Evolutionary conservation across 1,140 invertebrate genomes (phyloP).

Genomic region (Samia ricini): DNA sequence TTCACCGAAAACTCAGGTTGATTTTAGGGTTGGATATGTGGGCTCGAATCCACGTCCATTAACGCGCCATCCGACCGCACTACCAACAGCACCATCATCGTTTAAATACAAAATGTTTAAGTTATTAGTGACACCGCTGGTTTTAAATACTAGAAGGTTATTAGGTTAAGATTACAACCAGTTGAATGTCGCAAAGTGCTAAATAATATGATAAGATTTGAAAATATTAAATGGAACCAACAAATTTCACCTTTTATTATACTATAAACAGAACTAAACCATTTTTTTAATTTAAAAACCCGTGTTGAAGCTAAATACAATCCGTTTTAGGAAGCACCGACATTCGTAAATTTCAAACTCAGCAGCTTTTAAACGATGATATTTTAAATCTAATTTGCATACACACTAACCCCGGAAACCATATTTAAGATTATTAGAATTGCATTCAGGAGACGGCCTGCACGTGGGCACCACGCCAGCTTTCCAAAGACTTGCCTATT

Average conservation of each 20-base stretch:
- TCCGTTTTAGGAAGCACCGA: background rate
- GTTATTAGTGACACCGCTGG: no score
- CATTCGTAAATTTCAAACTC: background rate
- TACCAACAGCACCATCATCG: no score
- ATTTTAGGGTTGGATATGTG: no score
- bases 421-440: slow-evolving; percentile 27
- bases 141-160: no score
- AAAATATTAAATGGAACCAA: no score
- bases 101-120: no score
- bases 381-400: background rate
- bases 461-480: slow-evolving; percentile 18
- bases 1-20: no score
- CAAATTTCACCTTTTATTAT: no score
- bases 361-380: background rate
- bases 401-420: background rate
- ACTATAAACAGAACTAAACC: no score
- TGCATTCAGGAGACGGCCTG: slow-evolving; percentile 7
- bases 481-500: slow-evolving; percentile 15
- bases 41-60: no score
- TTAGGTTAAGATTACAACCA: background rate
- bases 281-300: background rate
- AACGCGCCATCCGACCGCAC: no score
- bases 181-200: background rate
- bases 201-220: background rate
- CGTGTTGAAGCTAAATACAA: background rate